These are phyloP conservation scores for Scaeva pyrastri DNA, from an alignment of 2,888 invertebrate species.

Conservation along the genomic window DNA sequence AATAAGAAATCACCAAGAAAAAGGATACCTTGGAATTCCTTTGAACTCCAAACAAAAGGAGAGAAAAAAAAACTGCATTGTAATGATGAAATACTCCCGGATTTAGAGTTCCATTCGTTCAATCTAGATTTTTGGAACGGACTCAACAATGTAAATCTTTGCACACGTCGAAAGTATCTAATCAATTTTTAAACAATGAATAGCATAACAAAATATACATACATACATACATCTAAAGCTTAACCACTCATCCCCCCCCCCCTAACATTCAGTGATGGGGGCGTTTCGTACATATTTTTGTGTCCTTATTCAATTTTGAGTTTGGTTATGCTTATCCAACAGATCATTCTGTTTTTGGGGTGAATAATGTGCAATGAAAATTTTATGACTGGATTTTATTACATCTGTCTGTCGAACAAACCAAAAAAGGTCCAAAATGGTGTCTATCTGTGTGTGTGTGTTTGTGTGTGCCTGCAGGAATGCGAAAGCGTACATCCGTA, in stretches of 20 bases:
- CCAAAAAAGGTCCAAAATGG: not conserved
- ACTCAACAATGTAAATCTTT: slow-evolving; percentile 29
- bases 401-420: slow-evolving; percentile 23
- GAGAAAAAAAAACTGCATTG: too few species aligned
- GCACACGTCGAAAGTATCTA: slow-evolving; percentile 31
- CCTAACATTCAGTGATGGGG: too few species aligned
- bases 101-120: slow-evolving; percentile 16
- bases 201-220: not conserved
- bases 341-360: slow-evolving; percentile 35
- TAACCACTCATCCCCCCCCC: not conserved
- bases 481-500: not conserved
- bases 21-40: too few species aligned
- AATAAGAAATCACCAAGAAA: too few species aligned
- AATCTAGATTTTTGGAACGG: not conserved
- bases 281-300: not conserved
- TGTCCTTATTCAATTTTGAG: slow-evolving; percentile 31
- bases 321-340: slow-evolving; percentile 37
- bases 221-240: not conserved
- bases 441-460: not conserved
- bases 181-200: slow-evolving; percentile 47
- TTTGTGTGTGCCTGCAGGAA: not conserved
- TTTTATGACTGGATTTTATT: slow-evolving; percentile 57
- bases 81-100: not conserved
- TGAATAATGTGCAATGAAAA: slow-evolving; percentile 53
- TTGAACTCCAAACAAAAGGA: too few species aligned